phyloP scores from a whole-genome alignment of 2,797 vertebrate genomes.

The Tauraco hartlaubi region DNA sequence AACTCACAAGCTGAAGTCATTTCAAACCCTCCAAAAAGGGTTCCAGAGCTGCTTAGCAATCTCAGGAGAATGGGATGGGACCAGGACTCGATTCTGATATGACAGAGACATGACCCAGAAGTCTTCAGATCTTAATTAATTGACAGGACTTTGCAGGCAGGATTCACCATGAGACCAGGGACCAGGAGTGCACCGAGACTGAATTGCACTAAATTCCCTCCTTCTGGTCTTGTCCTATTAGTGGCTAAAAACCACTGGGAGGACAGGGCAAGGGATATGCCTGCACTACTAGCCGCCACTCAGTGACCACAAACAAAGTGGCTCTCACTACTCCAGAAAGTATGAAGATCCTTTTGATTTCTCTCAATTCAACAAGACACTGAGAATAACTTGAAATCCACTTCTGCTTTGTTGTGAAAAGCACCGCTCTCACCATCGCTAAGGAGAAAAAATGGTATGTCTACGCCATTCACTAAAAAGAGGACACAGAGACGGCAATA shows the following conservation, averaged over 20 bases:
- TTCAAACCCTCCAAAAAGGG: not conserved
- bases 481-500: not conserved
- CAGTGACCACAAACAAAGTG: slow-evolving; percentile 2
- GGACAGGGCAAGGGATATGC: not conserved
- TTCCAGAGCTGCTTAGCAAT: not conserved
- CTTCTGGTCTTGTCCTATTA: slow-evolving; percentile 33
- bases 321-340: not conserved
- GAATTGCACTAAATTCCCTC: not conserved
- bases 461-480: not conserved
- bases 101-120: slow-evolving; percentile 17
- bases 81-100: not conserved
- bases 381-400: not conserved
- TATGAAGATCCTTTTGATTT: not conserved
- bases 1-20: not conserved
- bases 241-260: slow-evolving; percentile 24
- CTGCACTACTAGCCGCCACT: not conserved
- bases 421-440: not conserved
- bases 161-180: not conserved
- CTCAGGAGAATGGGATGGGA: not conserved
- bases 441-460: not conserved
- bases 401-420: not conserved
- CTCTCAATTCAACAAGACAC: not conserved
- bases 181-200: not conserved
- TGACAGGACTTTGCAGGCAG: not conserved
- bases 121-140: slow-evolving; percentile 38